Evolutionary conservation across 2,888 invertebrate genomes (phyloP), one percentile per base, ranked within the genome.

Genomic region (Galerucella calmariensis): DNA sequence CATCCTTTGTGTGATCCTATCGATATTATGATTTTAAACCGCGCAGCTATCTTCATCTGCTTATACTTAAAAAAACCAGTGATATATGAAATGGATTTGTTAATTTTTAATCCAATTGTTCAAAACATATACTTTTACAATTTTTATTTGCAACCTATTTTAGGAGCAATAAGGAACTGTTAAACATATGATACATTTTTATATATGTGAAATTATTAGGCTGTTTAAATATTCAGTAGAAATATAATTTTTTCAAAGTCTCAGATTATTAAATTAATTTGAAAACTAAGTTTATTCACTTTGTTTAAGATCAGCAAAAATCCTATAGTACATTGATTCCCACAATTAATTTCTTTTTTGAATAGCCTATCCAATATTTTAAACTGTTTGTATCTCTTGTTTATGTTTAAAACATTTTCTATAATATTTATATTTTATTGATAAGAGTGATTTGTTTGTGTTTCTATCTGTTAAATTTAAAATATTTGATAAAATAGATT

Each of bases 1-100:
- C 20, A 46, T 44, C 62, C 53, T 66, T 46, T 72, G 16, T 63
- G 61, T 67, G 72, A 44, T 72, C 16, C 27, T 46, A n/a, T 46
- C 12, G 11, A 20, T 46, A 48, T 41, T 65, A 65, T 46, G 11
- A 46, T 65, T 65, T 44, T 46, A 11, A 65, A 11, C 46, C 20
- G 20, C 63, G 46, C 46, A 65, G 46, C 63, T 65, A 20, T 46
- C n/a, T 8, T 35, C 41, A 46, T 65, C 46, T 41, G 63, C 63
- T 65, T 65, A 46, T 27, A 46, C 10, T 65, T 65, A 46, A 35
- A 65, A 11, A 9, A 14, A 11, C 46, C 46, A 65, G 46, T 65
- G 63, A 65, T 46, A 65, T 46, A n/a, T 65, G 11, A 46, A 46
- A 65, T 20, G 46, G 11, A 35, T 65, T 46, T 46, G 2, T 46